Evolutionary conservation across 2,888 invertebrate species (phyloP).

Genomic region (Caenorhabditis virilis): DNA sequence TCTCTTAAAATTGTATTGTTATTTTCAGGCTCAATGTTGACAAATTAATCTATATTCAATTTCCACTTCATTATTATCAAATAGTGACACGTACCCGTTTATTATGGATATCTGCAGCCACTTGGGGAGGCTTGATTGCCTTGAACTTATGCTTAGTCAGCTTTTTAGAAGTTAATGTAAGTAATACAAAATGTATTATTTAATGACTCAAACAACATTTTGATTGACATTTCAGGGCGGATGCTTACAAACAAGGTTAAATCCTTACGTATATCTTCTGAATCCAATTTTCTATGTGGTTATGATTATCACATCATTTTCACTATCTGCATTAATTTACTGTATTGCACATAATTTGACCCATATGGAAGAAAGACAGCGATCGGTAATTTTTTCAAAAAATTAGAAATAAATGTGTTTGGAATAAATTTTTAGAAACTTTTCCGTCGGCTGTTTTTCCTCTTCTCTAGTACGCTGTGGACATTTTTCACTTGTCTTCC

Average conservation of each 20-base stretch:
- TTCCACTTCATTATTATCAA: slow-evolving; percentile 65
- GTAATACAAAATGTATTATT: not conserved
- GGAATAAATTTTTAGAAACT: slow-evolving; percentile 53
- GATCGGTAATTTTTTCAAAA: slow-evolving; percentile 43
- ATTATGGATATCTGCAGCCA: slow-evolving; percentile 48
- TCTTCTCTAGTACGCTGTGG: slow-evolving; percentile 67
- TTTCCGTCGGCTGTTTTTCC: slow-evolving; percentile 66
- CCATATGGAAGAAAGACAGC: slow-evolving; percentile 53
- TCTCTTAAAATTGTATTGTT: no score
- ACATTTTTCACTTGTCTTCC: slow-evolving; percentile 67
- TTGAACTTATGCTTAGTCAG: slow-evolving; percentile 48
- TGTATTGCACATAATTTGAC: slow-evolving; percentile 63
- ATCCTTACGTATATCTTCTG: slow-evolving; percentile 41
- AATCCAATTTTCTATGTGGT: slow-evolving; percentile 60
- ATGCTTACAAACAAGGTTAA: slow-evolving; percentile 26
- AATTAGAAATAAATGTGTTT: not conserved
- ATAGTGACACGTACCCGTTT: slow-evolving; percentile 57
- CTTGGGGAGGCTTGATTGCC: slow-evolving; percentile 53
- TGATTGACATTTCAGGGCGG: slow-evolving; percentile 23
- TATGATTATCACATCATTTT: slow-evolving; percentile 61
- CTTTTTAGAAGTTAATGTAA: slow-evolving; percentile 52
- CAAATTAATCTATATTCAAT: slow-evolving; percentile 65
- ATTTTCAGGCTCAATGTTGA: slow-evolving; percentile 60
- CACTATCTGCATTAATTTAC: slow-evolving; percentile 63
- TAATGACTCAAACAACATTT: not conserved